Conservation (phyloP, 2,888 invertebrate species). For the Drosophila flavopinicola region DNA sequence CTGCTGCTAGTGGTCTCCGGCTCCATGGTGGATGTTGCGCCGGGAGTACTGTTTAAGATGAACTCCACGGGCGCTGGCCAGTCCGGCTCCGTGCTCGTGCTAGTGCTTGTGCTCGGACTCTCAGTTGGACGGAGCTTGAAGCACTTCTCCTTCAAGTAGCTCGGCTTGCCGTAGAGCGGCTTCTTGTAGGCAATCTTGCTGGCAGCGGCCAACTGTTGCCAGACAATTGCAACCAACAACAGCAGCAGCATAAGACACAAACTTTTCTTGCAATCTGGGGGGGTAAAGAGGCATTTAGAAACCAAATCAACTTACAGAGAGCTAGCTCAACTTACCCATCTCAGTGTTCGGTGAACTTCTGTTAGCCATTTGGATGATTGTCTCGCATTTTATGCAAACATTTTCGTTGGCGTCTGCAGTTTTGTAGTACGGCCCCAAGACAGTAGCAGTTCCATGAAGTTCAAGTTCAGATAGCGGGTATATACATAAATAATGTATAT, state of each 20-base stretch:
- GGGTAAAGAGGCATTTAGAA: neutral
- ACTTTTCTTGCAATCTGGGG: constrained; percentile 34
- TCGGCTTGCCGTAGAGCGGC: constrained; percentile 63
- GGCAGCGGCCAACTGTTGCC: constrained; percentile 34
- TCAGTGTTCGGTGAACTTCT: constrained; percentile 25
- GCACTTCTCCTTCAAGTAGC: constrained; percentile 60
- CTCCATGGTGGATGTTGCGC: neutral
- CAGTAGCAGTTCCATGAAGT: constrained; percentile 34
- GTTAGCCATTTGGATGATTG: neutral
- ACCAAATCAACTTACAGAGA: too few relatives aligned
- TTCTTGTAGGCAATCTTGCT: constrained; percentile 77
- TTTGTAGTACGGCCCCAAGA: constrained; percentile 28
- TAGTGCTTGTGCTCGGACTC: constrained; percentile 4
- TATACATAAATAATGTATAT: neutral
- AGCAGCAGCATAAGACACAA: constrained; percentile 30
- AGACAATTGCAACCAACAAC: constrained; percentile 23
- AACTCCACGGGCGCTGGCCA: constrained; percentile 65
- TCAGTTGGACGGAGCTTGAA: constrained; percentile 14
- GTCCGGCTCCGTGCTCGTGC: constrained; percentile 11
- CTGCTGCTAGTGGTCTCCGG: constrained; percentile 1
- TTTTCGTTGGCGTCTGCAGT: constrained; percentile 36
- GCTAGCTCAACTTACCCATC: constrained; percentile 38
- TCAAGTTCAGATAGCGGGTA: constrained; percentile 46
- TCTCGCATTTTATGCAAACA: constrained; percentile 41
- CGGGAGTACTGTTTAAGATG: constrained; percentile 43